Evolutionary conservation across 1,140 invertebrate genomes (phyloP).

Genomic region (Dendroctonus valens): DNA sequence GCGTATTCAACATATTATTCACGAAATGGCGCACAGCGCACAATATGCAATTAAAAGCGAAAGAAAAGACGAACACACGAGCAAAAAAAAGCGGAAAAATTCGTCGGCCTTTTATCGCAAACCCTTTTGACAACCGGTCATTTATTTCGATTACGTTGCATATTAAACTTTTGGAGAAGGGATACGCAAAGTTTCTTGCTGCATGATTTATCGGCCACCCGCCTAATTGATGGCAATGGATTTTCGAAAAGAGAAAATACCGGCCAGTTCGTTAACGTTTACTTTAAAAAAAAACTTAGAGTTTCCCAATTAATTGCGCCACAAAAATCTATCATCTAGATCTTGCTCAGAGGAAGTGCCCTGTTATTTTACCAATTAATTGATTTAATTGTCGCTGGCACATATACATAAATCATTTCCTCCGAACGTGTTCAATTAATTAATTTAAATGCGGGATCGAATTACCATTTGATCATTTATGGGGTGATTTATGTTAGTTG

Average conservation of each 20-base stretch:
- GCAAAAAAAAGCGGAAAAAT: conserved; percentile 27
- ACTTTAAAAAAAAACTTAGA: too few relatives aligned
- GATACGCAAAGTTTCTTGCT: conserved; percentile 32
- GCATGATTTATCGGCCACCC: conserved; percentile 37
- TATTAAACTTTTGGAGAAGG: conserved; percentile 39
- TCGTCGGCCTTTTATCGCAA: conserved; percentile 28
- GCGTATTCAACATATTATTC: too few relatives aligned
- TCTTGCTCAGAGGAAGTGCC: too few relatives aligned
- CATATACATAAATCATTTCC: too few relatives aligned
- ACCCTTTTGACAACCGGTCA: conserved; percentile 42
- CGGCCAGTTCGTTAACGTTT: background rate
- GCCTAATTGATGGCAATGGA: conserved; percentile 20
- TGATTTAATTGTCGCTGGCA: too few relatives aligned
- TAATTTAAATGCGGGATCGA: too few relatives aligned
- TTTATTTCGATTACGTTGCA: conserved; percentile 45
- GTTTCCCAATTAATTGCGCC: too few relatives aligned
- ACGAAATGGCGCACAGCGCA: conserved; percentile 2
- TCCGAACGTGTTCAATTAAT: too few relatives aligned
- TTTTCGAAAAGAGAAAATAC: background rate
- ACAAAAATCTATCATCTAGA: too few relatives aligned
- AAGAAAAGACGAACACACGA: conserved; percentile 40
- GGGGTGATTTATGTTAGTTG: too few relatives aligned
- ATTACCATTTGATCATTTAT: too few relatives aligned
- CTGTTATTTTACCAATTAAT: too few relatives aligned
- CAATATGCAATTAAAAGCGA: conserved; percentile 42